Evolutionary conservation across 2,113 vertebrate species (phyloP), one percentile per base, ranked within the genome.

Genomic region (Montifringilla adamsi): DNA sequence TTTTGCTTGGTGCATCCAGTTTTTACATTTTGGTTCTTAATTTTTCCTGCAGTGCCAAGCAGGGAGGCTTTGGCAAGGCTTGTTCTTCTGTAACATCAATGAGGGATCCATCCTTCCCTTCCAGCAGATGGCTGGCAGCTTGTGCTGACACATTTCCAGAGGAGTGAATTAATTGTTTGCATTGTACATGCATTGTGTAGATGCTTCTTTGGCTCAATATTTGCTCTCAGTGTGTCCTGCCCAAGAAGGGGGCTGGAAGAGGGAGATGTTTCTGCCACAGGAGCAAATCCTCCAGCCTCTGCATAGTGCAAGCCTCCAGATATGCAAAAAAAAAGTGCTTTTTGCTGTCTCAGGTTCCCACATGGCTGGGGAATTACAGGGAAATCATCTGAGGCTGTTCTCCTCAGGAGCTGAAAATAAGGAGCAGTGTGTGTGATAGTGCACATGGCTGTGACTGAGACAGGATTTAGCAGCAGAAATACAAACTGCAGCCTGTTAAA

Each of bases 51-150:
- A 47, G 30, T 9, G 49, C 58, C 33, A 12, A 53, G 62, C 47
- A 52, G 56, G 17, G 63, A 66, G 64, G 4, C 50, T 68, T 73
- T 91, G 73, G 46, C 56, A 74, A 75, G 46, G 47, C 35, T 55
- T 30, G 0, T 50, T 13, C 18, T 44, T 66, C 35, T 74, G 68
- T 56, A 39, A 11, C 22, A 5, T 14, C 11, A 10, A 37, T 11
- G 87, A 81, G 56, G n/a, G 44, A 15, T 58, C 56, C 26, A 11
- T 87, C 72, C 73, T 62, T 78, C 30, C 63, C 46, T 41, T 37
- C 1, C 8, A 74, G 76, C 92, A 93, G 93, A 87, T 94, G 80
- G 86, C 84, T 75, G 64, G 31, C 91, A 92, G 86, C 80, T 60
- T 84, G 66, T 78, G 69, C 79, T 94, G 85, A 17, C 12, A 0